Evolutionary conservation across 2,888 invertebrate genomes (phyloP).

Genomic region (Agonopterix alstromeriana): DNA sequence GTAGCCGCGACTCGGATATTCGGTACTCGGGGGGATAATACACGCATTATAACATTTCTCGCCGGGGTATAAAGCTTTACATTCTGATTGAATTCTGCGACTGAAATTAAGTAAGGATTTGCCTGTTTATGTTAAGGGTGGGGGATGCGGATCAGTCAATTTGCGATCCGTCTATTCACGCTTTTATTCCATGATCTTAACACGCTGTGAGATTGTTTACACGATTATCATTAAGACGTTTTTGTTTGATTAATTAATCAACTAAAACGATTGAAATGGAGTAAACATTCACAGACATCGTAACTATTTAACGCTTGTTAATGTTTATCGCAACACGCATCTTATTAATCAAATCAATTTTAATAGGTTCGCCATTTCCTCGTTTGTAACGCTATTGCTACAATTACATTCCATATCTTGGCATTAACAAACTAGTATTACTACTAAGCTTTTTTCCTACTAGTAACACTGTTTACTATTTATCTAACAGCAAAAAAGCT

Average conservation of each 20-base stretch:
- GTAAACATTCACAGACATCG: neutral
- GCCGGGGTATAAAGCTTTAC: constrained; percentile 67
- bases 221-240: too few species aligned
- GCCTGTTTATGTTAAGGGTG: constrained; percentile 67
- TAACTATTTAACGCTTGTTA: neutral
- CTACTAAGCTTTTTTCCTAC: constrained; percentile 8
- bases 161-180: constrained; percentile 52
- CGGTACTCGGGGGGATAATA: constrained; percentile 56
- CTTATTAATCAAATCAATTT: too few species aligned
- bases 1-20: constrained; percentile 50
- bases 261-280: neutral
- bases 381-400: neutral
- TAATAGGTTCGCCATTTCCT: neutral
- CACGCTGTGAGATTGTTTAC: constrained; percentile 6
- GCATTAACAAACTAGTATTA: constrained; percentile 23
- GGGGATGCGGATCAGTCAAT: constrained; percentile 66
- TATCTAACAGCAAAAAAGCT: constrained; percentile 45
- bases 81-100: constrained; percentile 74
- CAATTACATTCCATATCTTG: constrained; percentile 13
- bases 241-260: neutral
- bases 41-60: constrained; percentile 72
- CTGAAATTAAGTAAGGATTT: constrained; percentile 77
- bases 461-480: constrained; percentile 20
- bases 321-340: too few species aligned
- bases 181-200: constrained; percentile 40